phyloP scores from a whole-genome alignment of 2,113 vertebrate species.

The Gadus macrocephalus region DNA sequence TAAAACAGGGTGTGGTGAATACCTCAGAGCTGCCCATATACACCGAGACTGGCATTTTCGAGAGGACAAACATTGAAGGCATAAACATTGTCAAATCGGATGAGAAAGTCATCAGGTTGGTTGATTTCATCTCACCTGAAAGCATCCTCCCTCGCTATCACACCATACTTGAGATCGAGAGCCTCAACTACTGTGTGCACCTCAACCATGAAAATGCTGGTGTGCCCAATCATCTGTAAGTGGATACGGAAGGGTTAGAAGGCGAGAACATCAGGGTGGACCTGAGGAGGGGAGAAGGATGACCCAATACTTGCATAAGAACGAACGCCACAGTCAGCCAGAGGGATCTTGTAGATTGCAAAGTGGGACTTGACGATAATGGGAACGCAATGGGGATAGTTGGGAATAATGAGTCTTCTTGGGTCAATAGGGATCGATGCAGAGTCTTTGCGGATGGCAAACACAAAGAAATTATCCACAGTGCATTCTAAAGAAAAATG shows the following conservation, averaged over 20 bases:
- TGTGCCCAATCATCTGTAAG: constrained; percentile 48
- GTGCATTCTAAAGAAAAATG: constrained; percentile 58
- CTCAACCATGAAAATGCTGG: constrained; percentile 54
- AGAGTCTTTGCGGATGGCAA: constrained; percentile 44
- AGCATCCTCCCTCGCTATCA: constrained; percentile 54
- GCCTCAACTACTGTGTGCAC: constrained; percentile 40
- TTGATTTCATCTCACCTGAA: constrained; percentile 42
- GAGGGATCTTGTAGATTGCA: constrained; percentile 68
- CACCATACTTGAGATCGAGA: constrained; percentile 58
- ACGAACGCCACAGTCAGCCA: constrained; percentile 63
- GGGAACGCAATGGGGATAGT: constrained; percentile 50
- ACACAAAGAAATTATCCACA: constrained; percentile 61
- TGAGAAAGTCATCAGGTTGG: too few species aligned
- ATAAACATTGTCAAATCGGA: not conserved
- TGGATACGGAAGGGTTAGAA: not conserved
- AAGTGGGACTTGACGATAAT: constrained; percentile 41
- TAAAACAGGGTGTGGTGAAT: not conserved
- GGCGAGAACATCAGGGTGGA: too few species aligned
- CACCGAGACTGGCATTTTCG: not conserved
- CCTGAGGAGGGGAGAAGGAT: not conserved
- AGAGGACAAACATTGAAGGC: not conserved
- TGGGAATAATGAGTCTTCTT: constrained; percentile 40
- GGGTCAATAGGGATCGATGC: constrained; percentile 44
- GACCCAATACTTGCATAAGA: constrained; percentile 56
- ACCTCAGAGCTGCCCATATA: not conserved